Evolutionary conservation across 2,797 vertebrate species (phyloP).

Genomic region (Nyctibius grandis): DNA sequence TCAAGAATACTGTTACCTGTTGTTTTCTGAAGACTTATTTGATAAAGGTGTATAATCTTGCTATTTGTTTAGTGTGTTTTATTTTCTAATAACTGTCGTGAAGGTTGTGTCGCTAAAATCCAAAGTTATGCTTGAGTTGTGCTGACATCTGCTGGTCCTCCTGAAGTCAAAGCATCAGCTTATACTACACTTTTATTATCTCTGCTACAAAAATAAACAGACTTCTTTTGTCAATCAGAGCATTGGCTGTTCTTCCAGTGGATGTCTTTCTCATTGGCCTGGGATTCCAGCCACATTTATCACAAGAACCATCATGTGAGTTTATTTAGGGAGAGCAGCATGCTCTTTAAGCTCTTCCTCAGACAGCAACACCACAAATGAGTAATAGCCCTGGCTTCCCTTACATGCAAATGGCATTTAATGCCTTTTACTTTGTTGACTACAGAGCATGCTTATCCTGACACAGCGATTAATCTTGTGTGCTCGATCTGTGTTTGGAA

Average conservation of each 20-base stretch:
- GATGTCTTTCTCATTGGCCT: neutral
- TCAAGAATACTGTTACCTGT: neutral
- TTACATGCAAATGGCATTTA: neutral
- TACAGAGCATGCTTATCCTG: neutral
- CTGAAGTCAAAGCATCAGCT: neutral
- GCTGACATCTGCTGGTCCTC: constrained; percentile 68
- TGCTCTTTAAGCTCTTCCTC: neutral
- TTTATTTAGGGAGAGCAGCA: neutral
- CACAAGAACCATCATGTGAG: neutral
- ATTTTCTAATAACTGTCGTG: neutral
- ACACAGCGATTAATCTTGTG: neutral
- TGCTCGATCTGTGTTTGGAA: neutral
- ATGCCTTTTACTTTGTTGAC: neutral
- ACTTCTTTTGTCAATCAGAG: neutral
- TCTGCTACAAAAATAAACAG: neutral
- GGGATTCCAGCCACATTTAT: neutral
- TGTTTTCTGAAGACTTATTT: neutral
- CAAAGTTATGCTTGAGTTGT: neutral
- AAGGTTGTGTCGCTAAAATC: neutral
- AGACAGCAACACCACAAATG: neutral
- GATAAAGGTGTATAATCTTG: neutral
- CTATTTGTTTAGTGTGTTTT: neutral
- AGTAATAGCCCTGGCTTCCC: neutral
- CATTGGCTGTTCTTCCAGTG: neutral
- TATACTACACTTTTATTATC: neutral